These are phyloP conservation scores for Todus mexicanus DNA, from an alignment of 2,797 vertebrate genomes.

Conservation along the genomic window DNA sequence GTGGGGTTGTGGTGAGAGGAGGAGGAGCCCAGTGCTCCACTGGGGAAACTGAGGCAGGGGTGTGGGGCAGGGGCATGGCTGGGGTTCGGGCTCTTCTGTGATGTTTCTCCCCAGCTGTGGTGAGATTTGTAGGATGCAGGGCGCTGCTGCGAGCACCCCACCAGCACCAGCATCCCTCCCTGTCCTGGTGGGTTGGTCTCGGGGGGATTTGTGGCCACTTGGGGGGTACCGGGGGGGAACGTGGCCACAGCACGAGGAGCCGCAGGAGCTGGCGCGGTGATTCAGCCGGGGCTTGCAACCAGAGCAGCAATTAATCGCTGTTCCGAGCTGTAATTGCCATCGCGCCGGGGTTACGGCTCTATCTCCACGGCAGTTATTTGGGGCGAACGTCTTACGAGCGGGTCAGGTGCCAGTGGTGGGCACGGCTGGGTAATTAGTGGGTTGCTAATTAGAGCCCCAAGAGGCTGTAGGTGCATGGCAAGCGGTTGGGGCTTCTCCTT, in stretches of 20 bases:
- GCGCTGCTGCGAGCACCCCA: background rate
- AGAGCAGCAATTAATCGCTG: background rate
- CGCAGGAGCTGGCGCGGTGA: background rate
- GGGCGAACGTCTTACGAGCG: background rate
- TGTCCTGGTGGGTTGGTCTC: background rate
- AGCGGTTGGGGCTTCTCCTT: background rate
- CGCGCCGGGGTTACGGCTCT: background rate
- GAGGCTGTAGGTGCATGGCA: background rate
- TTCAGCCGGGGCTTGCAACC: background rate
- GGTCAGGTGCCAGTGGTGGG: background rate
- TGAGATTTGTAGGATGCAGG: background rate
- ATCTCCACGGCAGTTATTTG: conserved; percentile 32
- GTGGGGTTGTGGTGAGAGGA: background rate
- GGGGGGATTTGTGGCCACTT: rapidly evolving
- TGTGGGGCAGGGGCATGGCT: rapidly evolving
- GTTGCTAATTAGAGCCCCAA: conserved; percentile 1
- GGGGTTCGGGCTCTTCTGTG: background rate
- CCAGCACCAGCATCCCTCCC: background rate
- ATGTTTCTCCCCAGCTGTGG: rapidly evolving
- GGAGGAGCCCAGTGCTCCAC: rapidly evolving
- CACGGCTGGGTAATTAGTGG: background rate
- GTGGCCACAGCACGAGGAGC: background rate
- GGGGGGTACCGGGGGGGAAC: rapidly evolving
- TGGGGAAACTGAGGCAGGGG: background rate
- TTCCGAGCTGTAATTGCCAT: conserved; percentile 15